phyloP scores from a whole-genome alignment of 2,888 invertebrate genomes.

The Syritta pipiens region DNA sequence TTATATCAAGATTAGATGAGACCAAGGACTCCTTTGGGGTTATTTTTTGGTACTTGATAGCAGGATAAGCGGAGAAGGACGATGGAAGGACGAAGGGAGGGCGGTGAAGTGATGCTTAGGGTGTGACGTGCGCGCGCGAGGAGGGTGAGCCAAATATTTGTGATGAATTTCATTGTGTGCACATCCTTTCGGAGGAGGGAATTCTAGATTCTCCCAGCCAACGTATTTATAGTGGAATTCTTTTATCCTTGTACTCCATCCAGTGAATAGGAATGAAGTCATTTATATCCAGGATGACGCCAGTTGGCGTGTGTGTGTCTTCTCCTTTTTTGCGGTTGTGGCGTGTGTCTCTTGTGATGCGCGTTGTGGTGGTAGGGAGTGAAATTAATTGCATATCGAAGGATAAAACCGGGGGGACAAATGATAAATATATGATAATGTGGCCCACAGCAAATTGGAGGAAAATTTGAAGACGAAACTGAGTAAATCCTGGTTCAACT shows the following conservation, averaged over 20 bases:
- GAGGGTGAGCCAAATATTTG: constrained; percentile 20
- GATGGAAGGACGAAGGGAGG: not conserved
- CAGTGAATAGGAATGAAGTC: constrained; percentile 61
- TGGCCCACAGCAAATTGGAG: constrained; percentile 51
- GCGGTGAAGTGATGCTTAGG: not conserved
- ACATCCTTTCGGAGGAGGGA: constrained; percentile 25
- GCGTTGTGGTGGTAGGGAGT: constrained; percentile 14
- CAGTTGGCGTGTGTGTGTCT: constrained; percentile 2
- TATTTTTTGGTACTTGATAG: constrained; percentile 37
- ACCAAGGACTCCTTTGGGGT: constrained; percentile 27
- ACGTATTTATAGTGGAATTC: constrained; percentile 56
- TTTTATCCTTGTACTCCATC: constrained; percentile 60
- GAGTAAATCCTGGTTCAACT: constrained; percentile 3
- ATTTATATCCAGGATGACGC: constrained; percentile 50
- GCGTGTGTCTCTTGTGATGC: constrained; percentile 14
- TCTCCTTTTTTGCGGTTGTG: constrained; percentile 13
- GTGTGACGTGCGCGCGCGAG: too few relatives aligned
- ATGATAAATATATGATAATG: constrained; percentile 58
- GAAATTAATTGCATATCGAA: constrained; percentile 59
- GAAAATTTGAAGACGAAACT: too few relatives aligned
- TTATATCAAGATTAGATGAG: constrained; percentile 43
- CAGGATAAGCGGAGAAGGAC: not conserved
- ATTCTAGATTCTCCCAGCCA: constrained; percentile 21
- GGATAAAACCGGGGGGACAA: constrained; percentile 56
- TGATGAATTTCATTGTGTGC: constrained; percentile 53